Conservation (phyloP, 2,113 vertebrate genomes). For the Lonchura striata region DNA sequence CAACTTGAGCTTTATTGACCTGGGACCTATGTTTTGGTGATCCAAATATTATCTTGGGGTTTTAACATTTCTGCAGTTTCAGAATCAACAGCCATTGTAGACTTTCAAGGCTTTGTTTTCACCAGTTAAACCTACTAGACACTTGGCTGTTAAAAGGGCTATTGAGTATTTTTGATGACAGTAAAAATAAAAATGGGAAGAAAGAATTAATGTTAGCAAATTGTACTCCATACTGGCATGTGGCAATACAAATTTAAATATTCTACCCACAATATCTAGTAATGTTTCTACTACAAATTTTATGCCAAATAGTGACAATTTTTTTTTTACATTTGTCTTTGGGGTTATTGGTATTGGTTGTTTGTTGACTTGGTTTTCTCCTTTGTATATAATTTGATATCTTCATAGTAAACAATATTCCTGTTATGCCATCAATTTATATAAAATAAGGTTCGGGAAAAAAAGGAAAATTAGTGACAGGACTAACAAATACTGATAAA, state of each 20-base stretch:
- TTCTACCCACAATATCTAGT: neutral
- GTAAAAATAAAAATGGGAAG: neutral
- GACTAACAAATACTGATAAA: neutral
- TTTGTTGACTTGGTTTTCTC: neutral
- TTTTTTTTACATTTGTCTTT: neutral
- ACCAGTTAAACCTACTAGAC: neutral
- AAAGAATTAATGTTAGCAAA: neutral
- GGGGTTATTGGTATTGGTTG: accelerated
- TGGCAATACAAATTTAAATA: neutral
- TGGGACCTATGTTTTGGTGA: neutral
- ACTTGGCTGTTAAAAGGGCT: neutral
- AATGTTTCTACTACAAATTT: neutral
- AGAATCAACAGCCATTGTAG: neutral
- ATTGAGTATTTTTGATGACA: neutral
- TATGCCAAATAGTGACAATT: neutral
- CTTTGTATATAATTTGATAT: neutral
- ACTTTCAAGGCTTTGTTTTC: neutral
- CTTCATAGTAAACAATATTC: neutral
- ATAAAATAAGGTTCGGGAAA: neutral
- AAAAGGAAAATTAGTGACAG: neutral
- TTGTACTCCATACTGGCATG: neutral
- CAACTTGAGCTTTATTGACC: slow-evolving; percentile 74
- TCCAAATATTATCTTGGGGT: neutral
- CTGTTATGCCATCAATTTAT: neutral
- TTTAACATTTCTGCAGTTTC: slow-evolving; percentile 30